Conservation (phyloP, 2,113 vertebrate species). For the Carassius carassius region DNA sequence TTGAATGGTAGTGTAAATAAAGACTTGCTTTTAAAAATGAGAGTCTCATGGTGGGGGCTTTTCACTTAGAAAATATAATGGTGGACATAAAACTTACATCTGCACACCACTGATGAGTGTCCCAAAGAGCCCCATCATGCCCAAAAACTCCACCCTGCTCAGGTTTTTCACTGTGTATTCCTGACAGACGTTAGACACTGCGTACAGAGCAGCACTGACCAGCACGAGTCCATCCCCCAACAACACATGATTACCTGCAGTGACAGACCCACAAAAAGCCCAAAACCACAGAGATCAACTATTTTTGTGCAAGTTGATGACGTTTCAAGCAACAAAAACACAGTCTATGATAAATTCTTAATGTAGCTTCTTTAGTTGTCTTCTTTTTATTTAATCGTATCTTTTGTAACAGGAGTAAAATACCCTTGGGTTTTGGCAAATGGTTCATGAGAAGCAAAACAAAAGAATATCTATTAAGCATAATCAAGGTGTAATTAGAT, state of each 20-base stretch:
- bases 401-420: background rate
- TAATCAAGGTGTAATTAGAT: background rate
- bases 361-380: background rate
- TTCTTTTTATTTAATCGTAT: background rate
- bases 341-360: background rate
- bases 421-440: background rate
- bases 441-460: background rate
- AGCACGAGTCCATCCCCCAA: conserved; percentile 91
- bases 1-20: no score
- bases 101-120: conserved; percentile 91
- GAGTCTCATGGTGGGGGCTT: background rate
- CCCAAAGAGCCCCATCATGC: conserved; percentile 96
- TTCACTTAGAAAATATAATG: background rate
- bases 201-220: conserved; percentile 88
- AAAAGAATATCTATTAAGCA: background rate
- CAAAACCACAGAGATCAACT: background rate
- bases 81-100: conserved; percentile 78
- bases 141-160: conserved; percentile 91
- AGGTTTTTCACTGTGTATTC: conserved; percentile 96
- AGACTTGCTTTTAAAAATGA: no score
- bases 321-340: background rate
- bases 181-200: conserved; percentile 91
- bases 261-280: conserved; percentile 5
- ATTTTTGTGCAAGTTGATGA: background rate
- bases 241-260: conserved; percentile 80